A percentile compares a stretch with the other conserved stretches of the same genome.
Evolutionary conservation across 2,888 invertebrate species (phyloP).

Genomic region (Cheilosia soror): DNA sequence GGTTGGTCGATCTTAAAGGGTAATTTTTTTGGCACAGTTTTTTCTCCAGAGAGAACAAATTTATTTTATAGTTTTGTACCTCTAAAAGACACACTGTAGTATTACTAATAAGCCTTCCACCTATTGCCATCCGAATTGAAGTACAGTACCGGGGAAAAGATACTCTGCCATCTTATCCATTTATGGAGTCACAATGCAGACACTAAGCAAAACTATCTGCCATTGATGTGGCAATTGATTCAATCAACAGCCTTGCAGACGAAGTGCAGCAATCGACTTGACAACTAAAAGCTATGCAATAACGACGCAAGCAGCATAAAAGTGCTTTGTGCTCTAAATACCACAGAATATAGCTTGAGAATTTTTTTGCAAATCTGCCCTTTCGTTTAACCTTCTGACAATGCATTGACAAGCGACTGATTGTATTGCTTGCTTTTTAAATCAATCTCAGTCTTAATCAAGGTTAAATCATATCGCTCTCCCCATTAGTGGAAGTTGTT

Average conservation of each 20-base stretch:
- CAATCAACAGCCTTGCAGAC: background rate
- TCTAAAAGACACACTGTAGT: no score
- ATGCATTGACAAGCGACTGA: conserved; percentile 60
- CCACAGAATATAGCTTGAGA: background rate
- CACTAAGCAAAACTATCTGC: background rate
- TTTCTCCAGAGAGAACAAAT: no score
- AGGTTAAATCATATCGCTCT: conserved; percentile 62
- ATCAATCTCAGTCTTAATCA: conserved; percentile 63
- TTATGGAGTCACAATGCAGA: background rate
- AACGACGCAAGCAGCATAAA: background rate
- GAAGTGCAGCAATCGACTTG: background rate
- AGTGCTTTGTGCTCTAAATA: background rate
- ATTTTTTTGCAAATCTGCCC: background rate
- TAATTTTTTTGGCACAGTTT: no score
- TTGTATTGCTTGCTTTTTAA: conserved; percentile 39
- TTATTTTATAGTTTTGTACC: no score
- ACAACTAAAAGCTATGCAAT: background rate
- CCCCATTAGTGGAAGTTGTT: conserved; percentile 32
- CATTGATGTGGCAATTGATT: conserved; percentile 5
- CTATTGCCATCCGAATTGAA: no score
- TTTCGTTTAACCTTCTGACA: conserved; percentile 23
- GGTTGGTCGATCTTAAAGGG: no score
- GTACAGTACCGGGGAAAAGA: no score
- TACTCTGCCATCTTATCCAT: background rate
- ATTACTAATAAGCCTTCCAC: no score